Evolutionary conservation across 2,797 vertebrate genomes (phyloP).

Genomic region (Sciurus carolinensis): DNA sequence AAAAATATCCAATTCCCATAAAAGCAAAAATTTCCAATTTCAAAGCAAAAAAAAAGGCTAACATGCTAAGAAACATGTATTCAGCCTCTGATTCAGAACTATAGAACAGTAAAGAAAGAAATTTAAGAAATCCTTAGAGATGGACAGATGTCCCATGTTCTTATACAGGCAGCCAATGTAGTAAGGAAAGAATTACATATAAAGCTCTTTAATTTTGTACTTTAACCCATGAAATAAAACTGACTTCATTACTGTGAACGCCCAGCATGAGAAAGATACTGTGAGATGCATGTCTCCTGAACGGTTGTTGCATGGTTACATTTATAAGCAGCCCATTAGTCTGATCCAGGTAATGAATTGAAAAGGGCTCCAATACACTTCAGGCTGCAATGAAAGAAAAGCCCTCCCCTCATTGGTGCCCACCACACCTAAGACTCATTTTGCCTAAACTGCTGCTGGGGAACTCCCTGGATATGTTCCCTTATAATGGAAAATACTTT

Average conservation of each 20-base stretch:
- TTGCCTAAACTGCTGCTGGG: not conserved
- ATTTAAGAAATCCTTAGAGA: too few relatives aligned
- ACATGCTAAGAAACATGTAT: not conserved
- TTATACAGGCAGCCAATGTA: too few relatives aligned
- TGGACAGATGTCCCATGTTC: too few relatives aligned
- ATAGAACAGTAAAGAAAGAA: too few relatives aligned
- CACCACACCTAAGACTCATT: too few relatives aligned
- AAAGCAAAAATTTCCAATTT: not conserved
- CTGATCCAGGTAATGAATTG: too few relatives aligned
- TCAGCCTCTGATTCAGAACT: too few relatives aligned
- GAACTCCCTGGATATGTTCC: not conserved
- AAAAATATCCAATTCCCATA: too few relatives aligned
- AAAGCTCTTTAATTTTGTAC: not conserved
- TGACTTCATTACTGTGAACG: not conserved
- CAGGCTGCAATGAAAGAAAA: not conserved
- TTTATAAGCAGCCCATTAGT: not conserved
- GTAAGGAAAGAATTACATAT: too few relatives aligned
- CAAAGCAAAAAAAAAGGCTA: too few relatives aligned
- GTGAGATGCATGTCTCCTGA: not conserved
- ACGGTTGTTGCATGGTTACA: not conserved
- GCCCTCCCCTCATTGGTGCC: not conserved
- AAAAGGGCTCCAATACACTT: not conserved
- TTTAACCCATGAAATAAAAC: not conserved
- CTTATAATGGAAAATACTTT: not conserved
- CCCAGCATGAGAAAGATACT: not conserved